Evolutionary conservation across 2,797 vertebrate genomes (phyloP).

Genomic region (Eulemur albifrons): DNA sequence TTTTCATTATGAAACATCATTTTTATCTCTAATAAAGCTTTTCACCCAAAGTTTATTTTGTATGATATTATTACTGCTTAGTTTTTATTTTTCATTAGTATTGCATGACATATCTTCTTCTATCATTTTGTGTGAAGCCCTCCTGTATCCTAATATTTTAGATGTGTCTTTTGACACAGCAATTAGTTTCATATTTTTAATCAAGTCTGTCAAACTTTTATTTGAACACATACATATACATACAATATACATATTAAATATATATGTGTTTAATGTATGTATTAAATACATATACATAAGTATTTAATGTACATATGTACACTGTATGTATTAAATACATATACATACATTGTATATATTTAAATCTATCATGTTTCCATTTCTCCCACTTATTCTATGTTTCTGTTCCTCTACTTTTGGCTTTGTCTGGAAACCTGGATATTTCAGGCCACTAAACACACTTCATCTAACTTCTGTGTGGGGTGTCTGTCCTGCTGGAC

Average conservation of each 20-base stretch:
- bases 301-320: no score
- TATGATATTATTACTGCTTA: background rate
- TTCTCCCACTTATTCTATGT: background rate
- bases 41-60: background rate
- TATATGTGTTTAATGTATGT: no score
- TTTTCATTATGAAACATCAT: background rate
- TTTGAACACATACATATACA: background rate
- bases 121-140: background rate
- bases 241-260: no score
- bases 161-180: no score
- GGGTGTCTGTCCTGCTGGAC: background rate
- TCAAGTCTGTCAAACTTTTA: background rate
- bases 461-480: background rate
- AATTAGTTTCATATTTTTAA: background rate
- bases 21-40: background rate
- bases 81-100: background rate
- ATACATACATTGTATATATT: background rate
- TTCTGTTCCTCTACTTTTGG: background rate
- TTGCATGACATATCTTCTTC: background rate
- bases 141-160: background rate
- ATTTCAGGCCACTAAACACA: background rate
- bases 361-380: background rate
- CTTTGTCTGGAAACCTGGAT: background rate
- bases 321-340: no score
- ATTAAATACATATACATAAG: no score